Evolutionary conservation across 37 sponge, comb jelly and placozoan genomes (phyloP).

Genomic region (Eunapius fragilis): DNA sequence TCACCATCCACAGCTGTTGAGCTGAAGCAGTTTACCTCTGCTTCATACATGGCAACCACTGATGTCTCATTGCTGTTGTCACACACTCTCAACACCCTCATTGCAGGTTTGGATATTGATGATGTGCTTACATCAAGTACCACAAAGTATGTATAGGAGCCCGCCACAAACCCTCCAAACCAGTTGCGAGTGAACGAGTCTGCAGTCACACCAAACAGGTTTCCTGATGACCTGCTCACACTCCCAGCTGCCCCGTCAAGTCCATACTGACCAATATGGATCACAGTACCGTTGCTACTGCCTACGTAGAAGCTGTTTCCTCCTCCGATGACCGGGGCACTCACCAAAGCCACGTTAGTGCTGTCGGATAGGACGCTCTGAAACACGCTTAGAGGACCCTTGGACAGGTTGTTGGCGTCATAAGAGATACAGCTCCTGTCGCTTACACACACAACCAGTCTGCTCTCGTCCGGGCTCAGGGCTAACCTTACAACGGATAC

Average conservation of each 20-base stretch:
- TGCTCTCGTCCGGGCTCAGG: neutral
- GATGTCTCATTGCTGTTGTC: neutral
- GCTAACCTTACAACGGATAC: neutral
- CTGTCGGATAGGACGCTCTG: neutral
- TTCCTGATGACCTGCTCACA: neutral
- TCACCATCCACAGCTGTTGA: neutral
- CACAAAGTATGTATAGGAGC: slow-evolving; percentile 8
- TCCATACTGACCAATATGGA: neutral
- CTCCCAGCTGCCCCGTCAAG: neutral
- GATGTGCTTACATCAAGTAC: neutral
- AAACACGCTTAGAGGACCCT: neutral
- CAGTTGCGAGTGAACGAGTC: slow-evolving; percentile 2
- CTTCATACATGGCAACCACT: slow-evolving; percentile 11
- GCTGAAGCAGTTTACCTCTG: slow-evolving; percentile 1
- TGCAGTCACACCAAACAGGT: neutral
- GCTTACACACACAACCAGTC: neutral
- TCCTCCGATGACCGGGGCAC: neutral
- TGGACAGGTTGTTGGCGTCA: neutral
- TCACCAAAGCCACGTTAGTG: neutral
- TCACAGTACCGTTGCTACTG: neutral
- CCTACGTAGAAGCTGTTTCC: neutral
- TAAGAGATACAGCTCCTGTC: neutral
- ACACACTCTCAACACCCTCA: slow-evolving; percentile 6
- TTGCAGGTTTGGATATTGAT: neutral
- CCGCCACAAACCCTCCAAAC: neutral